Evolutionary conservation across 2,797 vertebrate species (phyloP).

Genomic region (Ceryle rudis): DNA sequence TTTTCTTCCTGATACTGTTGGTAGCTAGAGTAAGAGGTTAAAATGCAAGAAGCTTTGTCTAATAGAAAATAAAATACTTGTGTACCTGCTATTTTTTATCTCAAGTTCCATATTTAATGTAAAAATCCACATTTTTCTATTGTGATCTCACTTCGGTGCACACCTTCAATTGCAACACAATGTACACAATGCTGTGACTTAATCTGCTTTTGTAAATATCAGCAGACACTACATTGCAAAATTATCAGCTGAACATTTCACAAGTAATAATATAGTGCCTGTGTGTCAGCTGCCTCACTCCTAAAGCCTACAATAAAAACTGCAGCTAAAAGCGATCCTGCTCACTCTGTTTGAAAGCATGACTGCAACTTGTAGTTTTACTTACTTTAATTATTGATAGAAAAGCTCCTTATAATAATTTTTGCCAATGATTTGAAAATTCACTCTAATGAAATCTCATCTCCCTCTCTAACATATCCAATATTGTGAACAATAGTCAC

Average conservation of each 20-base stretch:
- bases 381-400: not conserved
- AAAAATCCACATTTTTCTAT: not conserved
- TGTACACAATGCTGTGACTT: not conserved
- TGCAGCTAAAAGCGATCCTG: not conserved
- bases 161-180: not conserved
- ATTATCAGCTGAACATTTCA: not conserved
- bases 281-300: not conserved
- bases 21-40: not conserved
- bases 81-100: not conserved
- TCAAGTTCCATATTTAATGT: not conserved
- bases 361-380: not conserved
- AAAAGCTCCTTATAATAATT: not conserved
- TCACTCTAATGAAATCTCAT: not conserved
- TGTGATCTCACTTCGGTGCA: not conserved
- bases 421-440: not conserved
- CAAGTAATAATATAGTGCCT: not conserved
- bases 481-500: not conserved
- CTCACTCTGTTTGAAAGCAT: not conserved
- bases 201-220: slow-evolving; percentile 8
- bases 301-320: not conserved
- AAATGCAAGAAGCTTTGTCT: not conserved
- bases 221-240: not conserved
- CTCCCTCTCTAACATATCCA: not conserved
- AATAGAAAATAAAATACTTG: not conserved
- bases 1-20: not conserved